These are phyloP conservation scores for Lagopus muta DNA, from an alignment of 2,113 vertebrate genomes.

Conservation along the genomic window DNA sequence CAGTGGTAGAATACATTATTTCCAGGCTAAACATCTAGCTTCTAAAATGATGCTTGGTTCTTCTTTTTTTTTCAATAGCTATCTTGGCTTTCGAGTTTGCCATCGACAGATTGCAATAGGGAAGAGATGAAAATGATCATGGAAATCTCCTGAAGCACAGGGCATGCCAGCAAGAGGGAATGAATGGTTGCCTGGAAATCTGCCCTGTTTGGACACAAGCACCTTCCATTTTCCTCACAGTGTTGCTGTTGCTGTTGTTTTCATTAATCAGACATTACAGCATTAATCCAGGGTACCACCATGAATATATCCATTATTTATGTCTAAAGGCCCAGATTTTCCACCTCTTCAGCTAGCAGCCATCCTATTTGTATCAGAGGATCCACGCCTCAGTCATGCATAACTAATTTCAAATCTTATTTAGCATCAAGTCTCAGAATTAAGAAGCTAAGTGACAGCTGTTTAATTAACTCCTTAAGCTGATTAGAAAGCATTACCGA, in stretches of 20 bases:
- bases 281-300: not conserved
- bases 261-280: not conserved
- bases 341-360: not conserved
- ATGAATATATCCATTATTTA: not conserved
- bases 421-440: constrained; percentile 75
- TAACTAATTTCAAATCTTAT: constrained; percentile 75
- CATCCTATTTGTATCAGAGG: constrained; percentile 2
- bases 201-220: not conserved
- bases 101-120: not conserved
- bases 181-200: not conserved
- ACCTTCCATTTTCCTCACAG: not conserved
- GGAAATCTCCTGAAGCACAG: not conserved
- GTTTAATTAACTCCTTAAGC: constrained; percentile 84
- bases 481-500: constrained; percentile 77
- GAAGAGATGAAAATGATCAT: not conserved
- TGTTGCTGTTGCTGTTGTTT: not conserved
- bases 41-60: not conserved
- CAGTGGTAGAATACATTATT: not conserved
- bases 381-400: constrained; percentile 42
- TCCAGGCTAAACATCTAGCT: not conserved
- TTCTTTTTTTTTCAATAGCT: not conserved
- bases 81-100: not conserved
- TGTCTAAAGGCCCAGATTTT: not conserved
- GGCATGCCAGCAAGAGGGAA: not conserved
- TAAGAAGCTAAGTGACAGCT: constrained; percentile 80